phyloP scores from a whole-genome alignment of 2,888 invertebrate genomes.

The Tachina grossa region DNA sequence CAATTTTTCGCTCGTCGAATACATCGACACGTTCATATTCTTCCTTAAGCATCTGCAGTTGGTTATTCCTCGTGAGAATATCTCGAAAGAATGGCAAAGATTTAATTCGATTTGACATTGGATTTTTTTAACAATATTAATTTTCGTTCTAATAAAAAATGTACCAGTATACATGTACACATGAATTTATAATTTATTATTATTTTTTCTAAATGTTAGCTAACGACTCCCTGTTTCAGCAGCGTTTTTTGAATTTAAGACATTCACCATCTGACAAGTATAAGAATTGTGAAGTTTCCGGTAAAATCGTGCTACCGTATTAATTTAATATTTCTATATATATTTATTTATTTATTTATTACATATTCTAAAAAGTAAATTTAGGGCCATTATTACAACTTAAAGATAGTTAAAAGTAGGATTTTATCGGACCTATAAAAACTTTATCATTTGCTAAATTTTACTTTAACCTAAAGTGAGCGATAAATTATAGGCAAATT shows the following conservation, averaged over 20 bases:
- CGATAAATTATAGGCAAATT: too few relatives aligned
- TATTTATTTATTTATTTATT: too few relatives aligned
- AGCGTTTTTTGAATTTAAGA: not conserved
- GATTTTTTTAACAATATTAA: not conserved
- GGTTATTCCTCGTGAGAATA: slow-evolving; percentile 75
- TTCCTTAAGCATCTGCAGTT: slow-evolving; percentile 76
- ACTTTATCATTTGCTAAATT: too few relatives aligned
- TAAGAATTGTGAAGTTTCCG: too few relatives aligned
- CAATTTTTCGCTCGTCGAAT: slow-evolving; percentile 77
- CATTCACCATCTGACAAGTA: too few relatives aligned
- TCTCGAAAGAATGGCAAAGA: slow-evolving; percentile 76
- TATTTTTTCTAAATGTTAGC: not conserved
- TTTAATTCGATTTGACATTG: slow-evolving; percentile 78
- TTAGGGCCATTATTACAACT: too few relatives aligned
- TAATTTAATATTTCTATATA: too few relatives aligned
- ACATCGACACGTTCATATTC: slow-evolving; percentile 78
- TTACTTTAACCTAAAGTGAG: too few relatives aligned
- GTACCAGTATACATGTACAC: not conserved
- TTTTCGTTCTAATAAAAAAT: not conserved
- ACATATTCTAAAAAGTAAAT: too few relatives aligned
- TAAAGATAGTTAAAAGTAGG: too few relatives aligned
- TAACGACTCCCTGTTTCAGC: not conserved
- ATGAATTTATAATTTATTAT: not conserved
- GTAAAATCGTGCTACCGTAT: too few relatives aligned
- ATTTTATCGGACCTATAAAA: too few relatives aligned